Base-by-base conservation (phyloP, 1,140 invertebrate species). In the Colletes gigas region DNA sequence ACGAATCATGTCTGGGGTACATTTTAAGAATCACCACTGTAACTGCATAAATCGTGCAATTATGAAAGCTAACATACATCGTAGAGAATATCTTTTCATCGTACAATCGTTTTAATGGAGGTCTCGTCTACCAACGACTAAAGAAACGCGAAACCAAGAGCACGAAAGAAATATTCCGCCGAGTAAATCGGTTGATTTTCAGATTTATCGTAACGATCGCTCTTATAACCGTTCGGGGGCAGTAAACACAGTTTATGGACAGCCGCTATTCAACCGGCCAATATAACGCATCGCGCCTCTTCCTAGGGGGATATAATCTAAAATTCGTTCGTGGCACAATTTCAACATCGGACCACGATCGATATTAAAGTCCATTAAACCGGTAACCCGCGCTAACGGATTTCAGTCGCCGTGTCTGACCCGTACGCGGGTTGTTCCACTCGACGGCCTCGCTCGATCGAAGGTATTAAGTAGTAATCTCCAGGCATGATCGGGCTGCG, bases 381-480 rank as follows among this genome's bases (percentile, higher is more conserved):
- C 71, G 85, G 81, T 86, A 86, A 87, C 84, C 81, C 81, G 81
- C 83, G 83, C 84, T 85, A 85, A 83, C 85, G 84, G 80, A 67
- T 85, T 72, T 74, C 84, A 83, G 84, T 80, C 76, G 68, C 71
- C 74, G 71, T 66, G 87, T 86, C 86, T 84, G 84, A 90, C 82
- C 82, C 77, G 73, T 47, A 67, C 80, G 79, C 66, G 80, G 80
- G 70, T 63, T 75, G 83, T 90, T 89, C 73, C 75, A 88, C 88
- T 88, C 69, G 70, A 83, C 84, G 67, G 66, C 52, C 72, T 78
- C 78, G 78, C 79, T 76, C 75, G 62, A 82, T 75, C 82, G 82
- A 47, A 68, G 81, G 83, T 88, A 91, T 90, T 91, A 91, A 90
- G 90, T 90, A 89, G 88, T 91, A 91, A 91, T 91, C 90, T 90